phyloP scores from a whole-genome alignment of 2,888 invertebrate species.

The Aphrophora alni region DNA sequence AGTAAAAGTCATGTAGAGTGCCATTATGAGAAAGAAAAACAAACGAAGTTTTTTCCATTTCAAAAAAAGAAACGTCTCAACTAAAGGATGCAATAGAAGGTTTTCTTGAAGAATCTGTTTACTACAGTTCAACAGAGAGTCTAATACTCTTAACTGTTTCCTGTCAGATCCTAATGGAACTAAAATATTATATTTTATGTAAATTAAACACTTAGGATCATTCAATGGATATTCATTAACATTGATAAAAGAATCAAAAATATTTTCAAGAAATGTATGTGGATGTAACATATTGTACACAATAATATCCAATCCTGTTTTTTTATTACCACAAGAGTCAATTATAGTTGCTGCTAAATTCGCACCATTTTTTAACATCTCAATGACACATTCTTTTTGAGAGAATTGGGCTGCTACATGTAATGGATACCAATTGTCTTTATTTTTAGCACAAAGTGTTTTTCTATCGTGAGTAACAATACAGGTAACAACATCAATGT shows the following conservation, averaged over 20 bases:
- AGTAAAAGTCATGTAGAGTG: conserved; percentile 61
- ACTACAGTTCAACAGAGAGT: conserved; percentile 63
- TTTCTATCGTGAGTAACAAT: conserved; percentile 57
- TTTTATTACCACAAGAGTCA: conserved; percentile 50
- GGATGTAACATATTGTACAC: conserved; percentile 62
- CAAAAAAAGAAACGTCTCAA: conserved; percentile 64
- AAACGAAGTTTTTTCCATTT: conserved; percentile 65
- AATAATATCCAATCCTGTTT: conserved; percentile 62
- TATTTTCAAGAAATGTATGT: conserved; percentile 61
- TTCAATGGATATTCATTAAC: conserved; percentile 60
- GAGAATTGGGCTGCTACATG: conserved; percentile 64
- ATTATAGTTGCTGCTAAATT: conserved; percentile 58
- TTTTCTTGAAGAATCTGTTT: conserved; percentile 61
- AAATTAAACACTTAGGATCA: conserved; percentile 59
- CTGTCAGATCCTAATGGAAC: conserved; percentile 39
- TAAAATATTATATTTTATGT: conserved; percentile 61
- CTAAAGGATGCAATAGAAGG: conserved; percentile 63
- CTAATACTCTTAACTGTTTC: conserved; percentile 64
- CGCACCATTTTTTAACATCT: conserved; percentile 59
- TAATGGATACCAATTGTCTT: conserved; percentile 55
- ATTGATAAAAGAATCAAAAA: conserved; percentile 62
- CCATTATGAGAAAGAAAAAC: conserved; percentile 63
- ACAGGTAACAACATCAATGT: conserved; percentile 44
- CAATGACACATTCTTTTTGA: conserved; percentile 64
- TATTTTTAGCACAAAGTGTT: conserved; percentile 50